Evolutionary conservation across 1,140 invertebrate genomes (phyloP).

Genomic region (Drosophila kohkoa): DNA sequence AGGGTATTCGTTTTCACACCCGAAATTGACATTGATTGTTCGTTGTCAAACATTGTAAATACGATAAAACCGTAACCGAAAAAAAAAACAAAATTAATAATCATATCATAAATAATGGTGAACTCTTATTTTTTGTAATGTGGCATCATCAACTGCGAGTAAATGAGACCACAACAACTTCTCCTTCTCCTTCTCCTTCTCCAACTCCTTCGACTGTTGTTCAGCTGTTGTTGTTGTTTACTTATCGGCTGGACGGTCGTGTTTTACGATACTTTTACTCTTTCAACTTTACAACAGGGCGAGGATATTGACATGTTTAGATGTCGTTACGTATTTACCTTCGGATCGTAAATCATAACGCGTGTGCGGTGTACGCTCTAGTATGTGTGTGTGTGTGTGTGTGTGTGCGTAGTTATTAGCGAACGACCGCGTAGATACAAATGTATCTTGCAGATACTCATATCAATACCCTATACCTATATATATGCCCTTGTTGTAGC

Average conservation of each 20-base stretch:
- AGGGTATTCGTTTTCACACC: slow-evolving; percentile 34
- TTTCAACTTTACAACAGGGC: slow-evolving; percentile 78
- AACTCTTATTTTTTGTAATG: slow-evolving; percentile 56
- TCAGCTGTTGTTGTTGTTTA: slow-evolving; percentile 58
- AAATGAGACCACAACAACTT: slow-evolving; percentile 27
- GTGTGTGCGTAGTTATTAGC: slow-evolving; percentile 40
- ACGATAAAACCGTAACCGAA: slow-evolving; percentile 33
- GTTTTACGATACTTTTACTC: slow-evolving; percentile 79
- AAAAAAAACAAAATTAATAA: slow-evolving; percentile 49
- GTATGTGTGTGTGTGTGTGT: slow-evolving; percentile 10
- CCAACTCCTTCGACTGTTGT: background rate
- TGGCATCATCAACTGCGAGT: slow-evolving; percentile 54
- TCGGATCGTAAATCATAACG: slow-evolving; percentile 78
- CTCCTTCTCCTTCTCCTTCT: background rate
- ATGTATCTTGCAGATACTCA: slow-evolving; percentile 33
- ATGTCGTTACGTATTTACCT: slow-evolving; percentile 82
- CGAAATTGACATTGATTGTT: slow-evolving; percentile 77
- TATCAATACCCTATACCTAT: background rate
- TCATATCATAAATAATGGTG: slow-evolving; percentile 35
- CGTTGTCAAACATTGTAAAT: slow-evolving; percentile 60
- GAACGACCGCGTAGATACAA: slow-evolving; percentile 7
- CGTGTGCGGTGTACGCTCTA: slow-evolving; percentile 53
- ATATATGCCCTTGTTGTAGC: slow-evolving; percentile 3
- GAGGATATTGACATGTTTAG: slow-evolving; percentile 83
- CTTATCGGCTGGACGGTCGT: slow-evolving; percentile 66